Conservation (phyloP, 2,113 vertebrate genomes). For the Oncorhynchus gorbuscha region DNA sequence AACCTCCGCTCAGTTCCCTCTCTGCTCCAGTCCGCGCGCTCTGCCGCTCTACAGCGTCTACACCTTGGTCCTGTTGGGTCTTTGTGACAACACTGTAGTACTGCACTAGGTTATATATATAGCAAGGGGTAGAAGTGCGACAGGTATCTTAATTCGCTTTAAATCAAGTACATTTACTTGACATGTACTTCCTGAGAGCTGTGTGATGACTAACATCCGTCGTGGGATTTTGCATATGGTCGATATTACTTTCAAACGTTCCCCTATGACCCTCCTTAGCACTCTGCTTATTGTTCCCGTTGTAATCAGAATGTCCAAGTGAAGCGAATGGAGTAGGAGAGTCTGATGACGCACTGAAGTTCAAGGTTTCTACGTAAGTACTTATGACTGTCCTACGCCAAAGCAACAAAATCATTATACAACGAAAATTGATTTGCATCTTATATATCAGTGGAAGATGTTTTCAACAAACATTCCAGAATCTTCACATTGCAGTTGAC, state of each 20-base stretch:
- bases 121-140: conserved; percentile 58
- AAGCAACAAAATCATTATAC: neutral
- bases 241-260: conserved; percentile 35
- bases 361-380: conserved; percentile 15
- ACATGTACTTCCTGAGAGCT: conserved; percentile 38
- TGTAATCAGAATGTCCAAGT: conserved; percentile 17
- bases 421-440: neutral
- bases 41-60: neutral
- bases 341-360: conserved; percentile 40
- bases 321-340: conserved; percentile 16
- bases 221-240: conserved; percentile 28
- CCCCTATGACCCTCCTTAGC: conserved; percentile 4
- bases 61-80: conserved; percentile 16
- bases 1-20: conserved; percentile 9
- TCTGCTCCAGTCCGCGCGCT: conserved; percentile 20
- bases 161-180: conserved; percentile 64
- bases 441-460: neutral
- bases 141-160: conserved; percentile 55
- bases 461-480: neutral
- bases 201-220: conserved; percentile 38
- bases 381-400: neutral
- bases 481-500: no score
- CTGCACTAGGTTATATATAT: conserved; percentile 78
- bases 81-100: conserved; percentile 34
- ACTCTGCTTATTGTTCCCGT: neutral